phyloP scores from a whole-genome alignment of 2,888 invertebrate species.

The Metellina segmentata region DNA sequence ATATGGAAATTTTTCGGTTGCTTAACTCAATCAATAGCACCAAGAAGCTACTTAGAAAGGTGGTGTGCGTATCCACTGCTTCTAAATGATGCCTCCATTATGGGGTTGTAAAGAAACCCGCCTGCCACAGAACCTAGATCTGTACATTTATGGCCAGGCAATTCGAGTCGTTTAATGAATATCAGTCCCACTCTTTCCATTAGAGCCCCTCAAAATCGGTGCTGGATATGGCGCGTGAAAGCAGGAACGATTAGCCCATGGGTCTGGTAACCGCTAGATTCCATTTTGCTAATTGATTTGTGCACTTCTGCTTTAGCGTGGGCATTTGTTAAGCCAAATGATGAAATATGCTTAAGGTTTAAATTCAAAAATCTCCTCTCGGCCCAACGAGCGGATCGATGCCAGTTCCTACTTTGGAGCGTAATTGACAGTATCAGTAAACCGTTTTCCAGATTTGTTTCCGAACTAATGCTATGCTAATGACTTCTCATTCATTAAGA shows the following conservation, averaged over 20 bases:
- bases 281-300: conserved; percentile 37
- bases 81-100: background rate
- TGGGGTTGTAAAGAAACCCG: background rate
- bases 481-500: conserved; percentile 31
- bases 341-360: conserved; percentile 43
- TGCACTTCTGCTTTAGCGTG: conserved; percentile 26
- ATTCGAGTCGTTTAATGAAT: background rate
- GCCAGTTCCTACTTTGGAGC: conserved; percentile 11
- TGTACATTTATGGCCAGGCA: background rate
- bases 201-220: conserved; percentile 1
- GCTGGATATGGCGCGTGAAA: conserved; percentile 30
- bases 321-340: conserved; percentile 33
- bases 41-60: background rate
- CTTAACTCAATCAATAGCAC: background rate
- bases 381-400: conserved; percentile 19
- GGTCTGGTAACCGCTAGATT: conserved; percentile 25
- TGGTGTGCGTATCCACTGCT: background rate
- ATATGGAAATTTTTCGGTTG: background rate
- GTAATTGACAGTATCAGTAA: conserved; percentile 51
- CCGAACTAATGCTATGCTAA: conserved; percentile 46
- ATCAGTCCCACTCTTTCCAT: background rate
- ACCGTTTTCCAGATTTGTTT: conserved; percentile 49
- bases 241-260: conserved; percentile 23
- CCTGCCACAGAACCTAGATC: background rate
- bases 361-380: conserved; percentile 17